Conservation (phyloP, 2,797 vertebrate species). For the Hippopotamyrus pictus region DNA sequence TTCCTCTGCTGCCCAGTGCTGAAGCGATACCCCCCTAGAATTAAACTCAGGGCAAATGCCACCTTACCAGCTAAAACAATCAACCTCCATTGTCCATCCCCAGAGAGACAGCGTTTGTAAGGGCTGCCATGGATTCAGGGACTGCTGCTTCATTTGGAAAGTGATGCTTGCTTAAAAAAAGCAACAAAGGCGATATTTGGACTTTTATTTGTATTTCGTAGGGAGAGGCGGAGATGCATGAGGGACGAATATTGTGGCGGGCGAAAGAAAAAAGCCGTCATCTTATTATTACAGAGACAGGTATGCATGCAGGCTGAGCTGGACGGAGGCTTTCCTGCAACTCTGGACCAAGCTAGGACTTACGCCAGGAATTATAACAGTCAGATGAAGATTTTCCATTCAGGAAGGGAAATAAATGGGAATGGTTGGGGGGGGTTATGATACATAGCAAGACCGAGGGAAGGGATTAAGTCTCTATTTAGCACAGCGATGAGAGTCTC, state of each 20-base stretch:
- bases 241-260: neutral
- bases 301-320: neutral
- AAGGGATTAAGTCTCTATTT: constrained; percentile 9
- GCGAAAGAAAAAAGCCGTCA: neutral
- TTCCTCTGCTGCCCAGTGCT: neutral
- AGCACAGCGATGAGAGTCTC: neutral
- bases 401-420: neutral
- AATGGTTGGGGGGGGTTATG: neutral
- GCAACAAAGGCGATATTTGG: neutral
- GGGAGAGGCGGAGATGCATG: neutral
- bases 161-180: neutral
- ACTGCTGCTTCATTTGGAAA: neutral
- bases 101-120: neutral
- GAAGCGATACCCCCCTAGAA: neutral
- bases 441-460: neutral
- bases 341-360: neutral
- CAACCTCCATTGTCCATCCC: neutral
- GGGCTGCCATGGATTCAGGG: neutral
- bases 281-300: neutral
- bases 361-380: neutral
- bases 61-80: neutral
- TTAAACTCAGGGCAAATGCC: neutral
- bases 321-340: neutral
- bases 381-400: neutral
- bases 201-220: neutral